Base-by-base conservation (phyloP, 64 coral and sea anemone species). In the Actinia tenebrosa region DNA sequence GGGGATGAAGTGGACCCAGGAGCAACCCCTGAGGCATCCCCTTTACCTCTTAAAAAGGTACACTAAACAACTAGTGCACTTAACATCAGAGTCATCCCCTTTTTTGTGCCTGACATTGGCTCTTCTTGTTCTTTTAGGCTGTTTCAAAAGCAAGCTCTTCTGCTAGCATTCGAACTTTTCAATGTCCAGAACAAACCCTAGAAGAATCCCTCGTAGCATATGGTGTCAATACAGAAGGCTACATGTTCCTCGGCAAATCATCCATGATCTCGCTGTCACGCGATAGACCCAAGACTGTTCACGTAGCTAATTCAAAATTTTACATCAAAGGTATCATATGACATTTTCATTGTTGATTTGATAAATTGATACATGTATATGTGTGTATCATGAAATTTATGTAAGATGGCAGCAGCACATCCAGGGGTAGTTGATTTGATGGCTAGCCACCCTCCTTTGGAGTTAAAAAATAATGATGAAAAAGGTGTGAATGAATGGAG, bases 271-370 rank as follows among this genome's bases (percentile, higher is more conserved):
- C 88, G 23, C 77, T 96, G 16, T 68, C 84, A 25, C 86, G 94
- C 42, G 91, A 92, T 10, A 88, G 93, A 46, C 85, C 72, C 82
- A 89, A 78, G 75, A 92, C 93, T 9, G 11, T 94, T 25, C 97
- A 99, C 87, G 93, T 99, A 16, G 97, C 97, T 13, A 99, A 99
- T 77, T 99, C 97, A 25, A 99, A 99, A 78, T 99, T 99, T 81
- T 99, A 99, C 89, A 86, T 94, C 2, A 99, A 93, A 95, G 97
- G 97, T 95, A 89, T 45, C 0, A 53, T 37, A 42, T 58, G 18
- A 37, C 30, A 37, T 37, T 37, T 37, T 37, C 30, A 37, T 37
- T 37, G 30, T 37, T 37, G 30, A 37, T 37, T 1, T 37, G 30
- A 37, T 37, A 37, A 37, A 37, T 37, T 37, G 30, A 37, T 37